These are phyloP conservation scores for Drosophila prosaltans DNA, from an alignment of 1,140 invertebrate species.

Conservation along the genomic window DNA sequence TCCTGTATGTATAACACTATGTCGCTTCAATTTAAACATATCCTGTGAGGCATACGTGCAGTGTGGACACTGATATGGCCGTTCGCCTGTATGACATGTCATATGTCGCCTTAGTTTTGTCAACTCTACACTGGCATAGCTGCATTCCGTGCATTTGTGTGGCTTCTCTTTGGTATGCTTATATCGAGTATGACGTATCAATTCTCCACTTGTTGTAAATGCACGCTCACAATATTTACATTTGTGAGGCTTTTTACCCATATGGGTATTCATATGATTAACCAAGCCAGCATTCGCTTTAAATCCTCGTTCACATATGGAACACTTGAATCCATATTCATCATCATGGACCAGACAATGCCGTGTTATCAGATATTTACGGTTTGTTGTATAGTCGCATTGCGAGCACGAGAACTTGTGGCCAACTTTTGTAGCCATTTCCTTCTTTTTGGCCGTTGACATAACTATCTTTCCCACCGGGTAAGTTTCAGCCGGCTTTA, in stretches of 20 bases:
- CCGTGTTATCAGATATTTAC: conserved; percentile 93
- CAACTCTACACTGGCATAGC: conserved; percentile 97
- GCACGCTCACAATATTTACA: conserved; percentile 96
- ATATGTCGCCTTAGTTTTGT: conserved; percentile 97
- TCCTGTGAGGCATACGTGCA: conserved; percentile 99
- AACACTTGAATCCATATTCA: conserved; percentile 95
- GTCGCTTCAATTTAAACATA: conserved; percentile 98
- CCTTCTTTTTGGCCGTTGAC: conserved; percentile 62
- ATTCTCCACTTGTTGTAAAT: conserved; percentile 97
- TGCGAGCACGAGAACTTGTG: conserved; percentile 93
- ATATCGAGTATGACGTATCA: conserved; percentile 96
- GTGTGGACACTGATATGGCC: conserved; percentile 92
- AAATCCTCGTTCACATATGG: conserved; percentile 96
- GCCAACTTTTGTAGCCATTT: background rate
- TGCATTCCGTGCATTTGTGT: conserved; percentile 96
- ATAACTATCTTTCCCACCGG: conserved; percentile 63
- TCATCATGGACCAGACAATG: conserved; percentile 98
- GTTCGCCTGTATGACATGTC: conserved; percentile 93
- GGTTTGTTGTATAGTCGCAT: conserved; percentile 95
- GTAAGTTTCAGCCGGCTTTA: conserved; percentile 40
- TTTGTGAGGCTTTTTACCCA: conserved; percentile 96
- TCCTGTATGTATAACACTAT: conserved; percentile 97
- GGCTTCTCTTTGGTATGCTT: conserved; percentile 97
- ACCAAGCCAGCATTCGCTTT: conserved; percentile 96
- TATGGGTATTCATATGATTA: conserved; percentile 98